A percentile compares a stretch with the other conserved stretches of the same genome.
phyloP scores from a whole-genome alignment of 92 coral and sea anemone species.

The Porites evermanni region DNA sequence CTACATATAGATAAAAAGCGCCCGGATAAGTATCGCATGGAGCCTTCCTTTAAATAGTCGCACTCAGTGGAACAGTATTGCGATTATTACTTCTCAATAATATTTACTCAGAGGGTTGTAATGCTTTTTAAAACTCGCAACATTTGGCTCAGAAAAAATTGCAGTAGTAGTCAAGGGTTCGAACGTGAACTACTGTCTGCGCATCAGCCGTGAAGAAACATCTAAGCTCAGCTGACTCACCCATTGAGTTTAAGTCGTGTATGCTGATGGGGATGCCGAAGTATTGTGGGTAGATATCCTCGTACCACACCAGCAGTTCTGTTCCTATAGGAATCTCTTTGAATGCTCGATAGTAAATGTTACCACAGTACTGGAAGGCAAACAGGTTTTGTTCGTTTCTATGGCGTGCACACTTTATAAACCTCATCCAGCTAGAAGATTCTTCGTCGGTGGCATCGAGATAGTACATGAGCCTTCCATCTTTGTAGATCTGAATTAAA shows the following conservation, averaged over 20 bases:
- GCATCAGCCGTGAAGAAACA: not conserved
- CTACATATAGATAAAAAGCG: no score
- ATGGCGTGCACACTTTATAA: slow-evolving; percentile 90
- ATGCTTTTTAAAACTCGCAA: no score
- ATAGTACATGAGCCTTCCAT: slow-evolving; percentile 78
- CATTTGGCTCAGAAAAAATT: no score
- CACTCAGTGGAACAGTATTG: no score
- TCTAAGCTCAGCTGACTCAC: not conserved
- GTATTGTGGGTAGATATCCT: slow-evolving; percentile 86
- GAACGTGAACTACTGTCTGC: no score
- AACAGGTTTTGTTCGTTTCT: slow-evolving; percentile 90
- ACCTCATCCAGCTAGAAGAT: slow-evolving; percentile 97
- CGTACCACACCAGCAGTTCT: slow-evolving; percentile 98
- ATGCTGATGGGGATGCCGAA: slow-evolving; percentile 75
- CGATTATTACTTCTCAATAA: no score
- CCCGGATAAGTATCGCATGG: no score
- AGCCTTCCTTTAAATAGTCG: no score
- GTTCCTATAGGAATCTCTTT: slow-evolving; percentile 88
- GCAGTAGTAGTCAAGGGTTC: no score
- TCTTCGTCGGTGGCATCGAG: slow-evolving; percentile 92
- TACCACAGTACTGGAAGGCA: slow-evolving; percentile 91
- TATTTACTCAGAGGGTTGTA: no score
- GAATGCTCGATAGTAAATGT: slow-evolving; percentile 88
- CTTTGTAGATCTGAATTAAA: slow-evolving; percentile 79
- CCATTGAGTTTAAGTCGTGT: slow-evolving; percentile 45